These are phyloP conservation scores for Ormyrus labotus DNA, from an alignment of 2,888 invertebrate genomes.

Conservation along the genomic window DNA sequence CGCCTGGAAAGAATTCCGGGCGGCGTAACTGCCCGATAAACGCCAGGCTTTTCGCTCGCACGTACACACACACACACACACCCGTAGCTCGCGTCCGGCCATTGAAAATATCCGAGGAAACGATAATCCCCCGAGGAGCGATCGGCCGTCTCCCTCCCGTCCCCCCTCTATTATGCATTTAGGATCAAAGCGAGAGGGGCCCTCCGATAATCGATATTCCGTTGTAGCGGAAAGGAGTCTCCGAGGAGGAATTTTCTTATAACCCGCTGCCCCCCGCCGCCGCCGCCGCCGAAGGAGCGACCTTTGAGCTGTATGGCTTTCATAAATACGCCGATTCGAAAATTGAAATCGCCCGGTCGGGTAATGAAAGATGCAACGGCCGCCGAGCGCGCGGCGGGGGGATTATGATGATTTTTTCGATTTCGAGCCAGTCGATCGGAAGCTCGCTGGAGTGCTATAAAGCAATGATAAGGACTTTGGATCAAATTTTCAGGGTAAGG, in stretches of 20 bases:
- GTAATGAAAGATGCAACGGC: too few species aligned
- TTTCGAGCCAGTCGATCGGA: too few species aligned
- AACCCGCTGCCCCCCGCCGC: background rate
- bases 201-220: constrained; percentile 48
- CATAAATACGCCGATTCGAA: constrained; percentile 12
- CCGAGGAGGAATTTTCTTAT: constrained; percentile 37
- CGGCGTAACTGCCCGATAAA: constrained; percentile 31
- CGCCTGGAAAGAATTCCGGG: background rate
- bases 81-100: background rate
- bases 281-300: too few species aligned
- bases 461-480: too few species aligned
- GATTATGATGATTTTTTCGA: too few species aligned
- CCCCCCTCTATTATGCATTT: constrained; percentile 51
- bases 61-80: too few species aligned
- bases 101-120: constrained; percentile 33
- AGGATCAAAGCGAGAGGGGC: constrained; percentile 41
- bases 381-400: too few species aligned
- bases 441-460: too few species aligned
- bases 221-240: constrained; percentile 2
- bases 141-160: background rate
- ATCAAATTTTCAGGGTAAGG: too few species aligned
- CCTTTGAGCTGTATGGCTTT: constrained; percentile 4
- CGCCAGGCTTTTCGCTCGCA: background rate
- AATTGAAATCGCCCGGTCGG: too few species aligned
- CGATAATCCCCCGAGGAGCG: constrained; percentile 42